Percentiles rank a stretch among this genome's conserved stretches.
Conservation (phyloP, 2,113 vertebrate genomes). For the Bucco capensis region DNA sequence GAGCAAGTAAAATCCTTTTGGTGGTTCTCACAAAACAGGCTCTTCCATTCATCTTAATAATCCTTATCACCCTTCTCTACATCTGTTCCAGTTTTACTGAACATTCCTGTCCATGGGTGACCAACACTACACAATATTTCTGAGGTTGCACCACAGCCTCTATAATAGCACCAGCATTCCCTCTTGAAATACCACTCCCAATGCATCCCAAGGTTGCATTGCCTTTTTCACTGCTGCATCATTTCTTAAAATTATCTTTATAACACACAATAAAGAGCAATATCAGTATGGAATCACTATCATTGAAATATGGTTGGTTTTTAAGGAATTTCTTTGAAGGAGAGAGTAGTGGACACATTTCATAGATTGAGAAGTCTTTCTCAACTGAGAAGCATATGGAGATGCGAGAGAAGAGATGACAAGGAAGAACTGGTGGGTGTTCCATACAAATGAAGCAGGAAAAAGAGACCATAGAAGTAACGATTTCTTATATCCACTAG, state of each 20-base stretch:
- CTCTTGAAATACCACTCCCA: not conserved
- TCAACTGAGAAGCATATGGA: constrained; percentile 20
- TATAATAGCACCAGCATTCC: constrained; percentile 1
- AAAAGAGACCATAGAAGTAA: not conserved
- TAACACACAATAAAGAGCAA: not conserved
- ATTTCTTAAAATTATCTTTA: not conserved
- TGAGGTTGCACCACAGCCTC: not conserved
- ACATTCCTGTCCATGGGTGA: constrained; percentile 30
- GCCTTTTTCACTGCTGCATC: not conserved
- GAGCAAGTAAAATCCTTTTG: constrained; percentile 21
- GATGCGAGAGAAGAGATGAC: not conserved
- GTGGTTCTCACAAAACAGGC: not conserved
- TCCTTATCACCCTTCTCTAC: not conserved
- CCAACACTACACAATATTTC: not conserved
- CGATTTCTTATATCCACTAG: constrained; percentile 4
- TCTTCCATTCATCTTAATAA: constrained; percentile 1
- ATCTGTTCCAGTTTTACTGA: constrained; percentile 53
- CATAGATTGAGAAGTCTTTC: constrained; percentile 13
- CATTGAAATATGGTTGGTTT: constrained; percentile 43
- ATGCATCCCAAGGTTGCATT: not conserved
- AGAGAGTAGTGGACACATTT: constrained; percentile 7
- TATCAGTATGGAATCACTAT: constrained; percentile 23
- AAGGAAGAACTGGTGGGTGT: not conserved
- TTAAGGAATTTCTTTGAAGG: constrained; percentile 58
- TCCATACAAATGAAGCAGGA: not conserved